Base-by-base conservation (phyloP, 2,113 vertebrate genomes). In the Podarcis cretensis region DNA sequence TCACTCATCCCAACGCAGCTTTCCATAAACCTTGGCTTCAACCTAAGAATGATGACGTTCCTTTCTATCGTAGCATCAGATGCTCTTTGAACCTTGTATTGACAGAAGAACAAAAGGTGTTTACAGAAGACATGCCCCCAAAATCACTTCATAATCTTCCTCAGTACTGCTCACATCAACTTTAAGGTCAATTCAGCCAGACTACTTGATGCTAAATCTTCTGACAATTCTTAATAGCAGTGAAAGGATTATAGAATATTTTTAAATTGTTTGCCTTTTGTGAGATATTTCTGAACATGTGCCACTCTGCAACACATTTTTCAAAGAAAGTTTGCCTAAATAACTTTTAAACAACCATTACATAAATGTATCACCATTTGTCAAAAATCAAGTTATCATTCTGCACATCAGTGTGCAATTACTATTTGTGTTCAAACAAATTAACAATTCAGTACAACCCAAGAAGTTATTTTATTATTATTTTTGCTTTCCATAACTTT, bases 241-340 rank as follows among this genome's bases (percentile, higher is more conserved):
- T 73, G 89, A 87, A 95, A 76, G 85, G 90, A 92, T 94, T 90
- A 94, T 84, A 90, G 83, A 94, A 86, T 84, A 93, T 92, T 92
- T 95, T 94, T 91, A 86, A 92, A 94, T 91, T 93, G 90, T 94
- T 95, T 94, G 91, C 85, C 80, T 95, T 95, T 92, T 40, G 63
- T n/a, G 91, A 83, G 90, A 93, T 95, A 93, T 91, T 94, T 94
- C 93, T 93, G 93, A 94, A 91, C 92, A 95, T 92, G 21, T 75
- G 89, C 86, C 94, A 93, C 94, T 95, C 89, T 94, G 57, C 91
- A 92, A 86, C 91, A 91, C 86, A 91, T 93, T 92, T 94, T 94
- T 94, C 93, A 8, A 82, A 85, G 43, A 95, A 94, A 95, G 92
- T 95, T 92, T 91, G 91, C 5, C 48, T 6, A 32, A 87, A 93